A percentile compares a stretch with the other conserved stretches of the same genome.
phyloP scores from a whole-genome alignment of 2,888 invertebrate genomes.

The Nipponacmea schrenckii region DNA sequence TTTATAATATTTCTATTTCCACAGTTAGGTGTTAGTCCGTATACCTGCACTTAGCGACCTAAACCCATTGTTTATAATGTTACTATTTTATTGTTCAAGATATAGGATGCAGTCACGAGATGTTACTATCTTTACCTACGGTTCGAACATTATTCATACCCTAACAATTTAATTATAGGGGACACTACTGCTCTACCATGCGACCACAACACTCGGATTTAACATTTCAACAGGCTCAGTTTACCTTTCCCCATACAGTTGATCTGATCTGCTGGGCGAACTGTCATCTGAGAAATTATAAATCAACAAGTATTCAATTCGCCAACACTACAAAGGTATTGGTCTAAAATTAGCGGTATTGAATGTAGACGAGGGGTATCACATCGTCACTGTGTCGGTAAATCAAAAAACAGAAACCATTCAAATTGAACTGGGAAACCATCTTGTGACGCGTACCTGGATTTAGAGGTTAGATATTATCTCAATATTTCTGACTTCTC shows the following conservation, averaged over 20 bases:
- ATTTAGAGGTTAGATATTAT: not conserved
- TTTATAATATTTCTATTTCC: no score
- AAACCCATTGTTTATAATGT: no score
- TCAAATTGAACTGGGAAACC: conserved; percentile 8
- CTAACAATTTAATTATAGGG: not conserved
- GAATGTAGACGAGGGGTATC: conserved; percentile 10
- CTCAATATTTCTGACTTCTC: not conserved
- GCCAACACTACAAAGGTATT: conserved; percentile 12
- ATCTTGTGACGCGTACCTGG: not conserved
- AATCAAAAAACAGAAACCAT: conserved; percentile 22
- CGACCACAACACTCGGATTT: not conserved
- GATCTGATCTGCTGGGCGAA: not conserved
- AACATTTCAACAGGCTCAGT: not conserved
- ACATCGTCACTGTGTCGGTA: conserved; percentile 12
- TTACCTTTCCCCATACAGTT: not conserved
- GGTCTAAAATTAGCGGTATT: conserved; percentile 16
- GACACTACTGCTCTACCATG: not conserved
- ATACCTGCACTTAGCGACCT: no score
- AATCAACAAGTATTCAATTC: conserved; percentile 17
- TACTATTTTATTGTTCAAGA: no score
- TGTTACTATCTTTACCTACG: no score
- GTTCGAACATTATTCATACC: not conserved
- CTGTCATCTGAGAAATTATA: conserved; percentile 20
- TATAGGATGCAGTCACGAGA: no score
- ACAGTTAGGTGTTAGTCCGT: no score